Evolutionary conservation across 2,888 invertebrate genomes (phyloP).

Genomic region (Oxytorus armatus): DNA sequence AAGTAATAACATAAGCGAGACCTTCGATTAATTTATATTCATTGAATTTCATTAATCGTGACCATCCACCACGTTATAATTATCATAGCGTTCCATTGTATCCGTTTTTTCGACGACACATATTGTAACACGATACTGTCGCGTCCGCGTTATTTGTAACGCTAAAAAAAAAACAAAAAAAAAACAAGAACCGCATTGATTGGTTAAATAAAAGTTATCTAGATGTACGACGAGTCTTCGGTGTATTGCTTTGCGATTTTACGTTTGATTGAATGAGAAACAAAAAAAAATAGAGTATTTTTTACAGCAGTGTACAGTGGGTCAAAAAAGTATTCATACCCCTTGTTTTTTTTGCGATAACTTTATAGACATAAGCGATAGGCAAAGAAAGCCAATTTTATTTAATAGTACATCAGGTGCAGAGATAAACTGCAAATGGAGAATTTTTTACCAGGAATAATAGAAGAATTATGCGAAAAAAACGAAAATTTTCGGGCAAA

Average conservation of each 20-base stretch:
- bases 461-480: too few species aligned
- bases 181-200: conserved; percentile 78
- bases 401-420: too few species aligned
- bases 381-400: too few species aligned
- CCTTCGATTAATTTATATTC: conserved; percentile 60
- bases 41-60: conserved; percentile 64
- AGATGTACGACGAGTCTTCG: conserved; percentile 80
- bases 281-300: too few species aligned
- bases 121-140: conserved; percentile 73
- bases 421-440: too few species aligned
- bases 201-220: conserved; percentile 85
- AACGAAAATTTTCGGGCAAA: too few species aligned
- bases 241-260: conserved; percentile 11
- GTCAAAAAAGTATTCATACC: too few species aligned
- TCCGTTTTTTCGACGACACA: conserved; percentile 76
- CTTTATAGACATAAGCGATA: too few species aligned
- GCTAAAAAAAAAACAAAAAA: conserved; percentile 71
- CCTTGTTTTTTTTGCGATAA: too few species aligned
- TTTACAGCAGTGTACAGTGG: too few species aligned
- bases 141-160: conserved; percentile 83
- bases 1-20: conserved; percentile 60
- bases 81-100: conserved; percentile 82
- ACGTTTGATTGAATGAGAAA: too few species aligned
- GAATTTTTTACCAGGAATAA: too few species aligned
- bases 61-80: conserved; percentile 56